phyloP scores from a whole-genome alignment of 2,797 vertebrate genomes.

The Tragelaphus oryx region DNA sequence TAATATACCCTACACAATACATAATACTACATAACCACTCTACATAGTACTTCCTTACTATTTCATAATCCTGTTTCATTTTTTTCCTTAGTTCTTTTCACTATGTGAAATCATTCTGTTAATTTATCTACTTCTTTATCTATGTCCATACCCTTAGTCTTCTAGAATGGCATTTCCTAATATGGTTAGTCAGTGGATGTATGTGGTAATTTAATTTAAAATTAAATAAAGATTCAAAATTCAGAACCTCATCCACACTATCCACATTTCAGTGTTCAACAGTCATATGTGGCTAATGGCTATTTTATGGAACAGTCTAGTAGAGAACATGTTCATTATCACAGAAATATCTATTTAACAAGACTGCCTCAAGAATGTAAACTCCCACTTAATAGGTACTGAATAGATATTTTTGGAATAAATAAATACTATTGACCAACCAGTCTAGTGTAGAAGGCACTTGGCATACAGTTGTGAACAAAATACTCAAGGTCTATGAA shows the following conservation, averaged over 20 bases:
- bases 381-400: neutral
- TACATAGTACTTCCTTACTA: neutral
- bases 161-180: neutral
- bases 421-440: neutral
- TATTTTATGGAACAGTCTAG: neutral
- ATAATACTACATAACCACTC: neutral
- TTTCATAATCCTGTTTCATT: neutral
- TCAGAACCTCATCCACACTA: neutral
- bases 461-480: neutral
- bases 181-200: neutral
- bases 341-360: neutral
- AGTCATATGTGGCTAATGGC: neutral
- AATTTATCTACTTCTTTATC: neutral
- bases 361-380: neutral
- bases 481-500: neutral
- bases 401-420: neutral
- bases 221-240: conserved; percentile 16
- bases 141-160: neutral
- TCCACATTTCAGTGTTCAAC: neutral
- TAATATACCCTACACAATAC: neutral
- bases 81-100: neutral
- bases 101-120: conserved; percentile 9
- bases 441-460: neutral
- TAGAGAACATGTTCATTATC: neutral
- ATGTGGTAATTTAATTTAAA: neutral